Evolutionary conservation across 2,888 invertebrate species (phyloP).

Genomic region (Heteromyza rotundicornis): DNA sequence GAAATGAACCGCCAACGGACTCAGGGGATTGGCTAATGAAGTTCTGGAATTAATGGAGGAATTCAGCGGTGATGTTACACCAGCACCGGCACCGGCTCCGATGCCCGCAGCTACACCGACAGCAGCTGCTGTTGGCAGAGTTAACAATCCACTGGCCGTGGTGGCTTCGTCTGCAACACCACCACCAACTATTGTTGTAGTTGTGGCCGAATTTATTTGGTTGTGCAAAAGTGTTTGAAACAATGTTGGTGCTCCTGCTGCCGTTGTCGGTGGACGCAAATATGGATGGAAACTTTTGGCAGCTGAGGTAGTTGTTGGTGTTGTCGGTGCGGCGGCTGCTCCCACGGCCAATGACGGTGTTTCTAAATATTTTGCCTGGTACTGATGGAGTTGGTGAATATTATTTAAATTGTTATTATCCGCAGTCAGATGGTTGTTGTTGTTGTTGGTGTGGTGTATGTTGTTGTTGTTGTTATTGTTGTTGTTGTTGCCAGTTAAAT

Average conservation of each 20-base stretch:
- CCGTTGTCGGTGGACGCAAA: slow-evolving; percentile 38
- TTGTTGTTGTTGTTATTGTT: slow-evolving; percentile 17
- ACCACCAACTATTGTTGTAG: slow-evolving; percentile 24
- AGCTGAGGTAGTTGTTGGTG: slow-evolving; percentile 46
- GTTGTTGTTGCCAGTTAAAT: slow-evolving; percentile 28
- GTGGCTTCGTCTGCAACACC: slow-evolving; percentile 29
- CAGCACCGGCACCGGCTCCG: slow-evolving; percentile 28
- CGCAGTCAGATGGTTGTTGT: slow-evolving; percentile 29
- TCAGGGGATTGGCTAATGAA: slow-evolving; percentile 45
- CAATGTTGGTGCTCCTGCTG: slow-evolving; percentile 44
- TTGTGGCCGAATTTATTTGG: slow-evolving; percentile 56
- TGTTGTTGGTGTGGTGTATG: slow-evolving; percentile 37
- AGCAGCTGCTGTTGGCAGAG: slow-evolving; percentile 30
- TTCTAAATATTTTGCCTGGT: slow-evolving; percentile 45
- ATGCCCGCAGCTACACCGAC: slow-evolving; percentile 32
- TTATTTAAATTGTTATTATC: slow-evolving; percentile 52
- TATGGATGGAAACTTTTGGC: slow-evolving; percentile 56
- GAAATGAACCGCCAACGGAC: slow-evolving; percentile 14
- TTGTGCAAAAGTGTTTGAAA: slow-evolving; percentile 54
- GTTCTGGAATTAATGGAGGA: slow-evolving; percentile 52
- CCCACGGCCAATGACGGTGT: slow-evolving; percentile 39
- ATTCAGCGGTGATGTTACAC: slow-evolving; percentile 38
- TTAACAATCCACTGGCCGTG: slow-evolving; percentile 37
- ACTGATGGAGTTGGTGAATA: slow-evolving; percentile 30
- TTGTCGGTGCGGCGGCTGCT: slow-evolving; percentile 43